Conservation (phyloP, 2,888 invertebrate species). For the Artemia sinica region DNA sequence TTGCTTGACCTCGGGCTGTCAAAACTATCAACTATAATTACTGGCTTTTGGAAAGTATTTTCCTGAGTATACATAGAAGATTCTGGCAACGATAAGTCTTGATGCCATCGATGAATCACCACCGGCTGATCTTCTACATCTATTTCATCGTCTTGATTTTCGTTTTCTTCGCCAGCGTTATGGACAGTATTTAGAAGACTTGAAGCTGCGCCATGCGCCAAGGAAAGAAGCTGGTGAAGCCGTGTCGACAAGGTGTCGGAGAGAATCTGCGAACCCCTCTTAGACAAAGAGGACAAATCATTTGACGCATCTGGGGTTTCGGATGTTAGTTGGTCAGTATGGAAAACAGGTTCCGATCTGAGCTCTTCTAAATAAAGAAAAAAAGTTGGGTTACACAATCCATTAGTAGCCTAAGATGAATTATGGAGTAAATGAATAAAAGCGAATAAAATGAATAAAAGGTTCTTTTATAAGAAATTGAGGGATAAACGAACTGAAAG, state of each 20-base stretch:
- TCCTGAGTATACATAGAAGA: neutral
- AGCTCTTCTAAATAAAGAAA: too few species aligned
- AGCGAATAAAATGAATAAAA: too few species aligned
- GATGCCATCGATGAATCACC: conserved; percentile 11
- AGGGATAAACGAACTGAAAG: too few species aligned
- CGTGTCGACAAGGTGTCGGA: neutral
- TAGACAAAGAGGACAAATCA: neutral
- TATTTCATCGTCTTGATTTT: neutral
- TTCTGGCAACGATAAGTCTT: neutral
- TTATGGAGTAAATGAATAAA: too few species aligned
- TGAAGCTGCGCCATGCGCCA: conserved; percentile 7
- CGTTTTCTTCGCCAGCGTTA: conserved; percentile 2
- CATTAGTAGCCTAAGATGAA: too few species aligned
- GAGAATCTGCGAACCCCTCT: conserved; percentile 15
- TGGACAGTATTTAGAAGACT: conserved; percentile 2
- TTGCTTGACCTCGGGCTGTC: neutral
- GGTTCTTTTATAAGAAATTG: too few species aligned
- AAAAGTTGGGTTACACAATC: too few species aligned
- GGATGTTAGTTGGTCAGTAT: conserved; percentile 12
- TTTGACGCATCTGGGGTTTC: neutral
- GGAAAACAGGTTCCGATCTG: neutral
- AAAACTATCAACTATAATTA: neutral
- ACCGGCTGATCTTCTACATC: conserved; percentile 1
- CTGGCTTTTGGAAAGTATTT: neutral
- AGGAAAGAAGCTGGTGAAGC: neutral